These are phyloP conservation scores for Thymelicus acteon DNA, from an alignment of 2,888 invertebrate species.

Conservation along the genomic window DNA sequence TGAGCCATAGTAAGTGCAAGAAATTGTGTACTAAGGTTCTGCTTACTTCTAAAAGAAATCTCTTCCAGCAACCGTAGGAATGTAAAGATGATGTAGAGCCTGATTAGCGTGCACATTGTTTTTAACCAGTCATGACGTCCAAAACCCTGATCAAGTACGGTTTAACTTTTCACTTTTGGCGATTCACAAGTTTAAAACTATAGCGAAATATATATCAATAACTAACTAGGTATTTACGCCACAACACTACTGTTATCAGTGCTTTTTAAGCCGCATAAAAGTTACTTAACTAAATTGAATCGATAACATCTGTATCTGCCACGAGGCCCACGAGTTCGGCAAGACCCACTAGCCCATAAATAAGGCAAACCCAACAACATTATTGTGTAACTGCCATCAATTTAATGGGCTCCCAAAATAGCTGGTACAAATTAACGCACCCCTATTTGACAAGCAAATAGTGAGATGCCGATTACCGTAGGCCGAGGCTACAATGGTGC, in stretches of 20 bases:
- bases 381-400: conserved; percentile 47
- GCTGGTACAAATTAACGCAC: conserved; percentile 62
- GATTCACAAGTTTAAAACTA: too few species aligned
- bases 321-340: conserved; percentile 20
- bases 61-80: too few species aligned
- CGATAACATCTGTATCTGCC: conserved; percentile 29
- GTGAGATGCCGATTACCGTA: conserved; percentile 39
- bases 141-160: too few species aligned
- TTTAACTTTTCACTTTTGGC: too few species aligned
- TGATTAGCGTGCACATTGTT: too few species aligned
- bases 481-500: conserved; percentile 17
- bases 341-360: conserved; percentile 34
- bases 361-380: conserved; percentile 42
- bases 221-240: neutral
- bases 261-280: neutral
- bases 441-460: conserved; percentile 68
- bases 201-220: neutral
- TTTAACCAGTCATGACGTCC: too few species aligned
- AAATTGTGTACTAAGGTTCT: too few species aligned
- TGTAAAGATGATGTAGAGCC: too few species aligned
- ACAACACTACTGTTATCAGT: neutral
- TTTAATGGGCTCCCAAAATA: conserved; percentile 61
- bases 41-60: too few species aligned
- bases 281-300: conserved; percentile 4
- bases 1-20: too few species aligned